Base-by-base conservation (phyloP, 1,140 invertebrate species). In the Nebria ingens region DNA sequence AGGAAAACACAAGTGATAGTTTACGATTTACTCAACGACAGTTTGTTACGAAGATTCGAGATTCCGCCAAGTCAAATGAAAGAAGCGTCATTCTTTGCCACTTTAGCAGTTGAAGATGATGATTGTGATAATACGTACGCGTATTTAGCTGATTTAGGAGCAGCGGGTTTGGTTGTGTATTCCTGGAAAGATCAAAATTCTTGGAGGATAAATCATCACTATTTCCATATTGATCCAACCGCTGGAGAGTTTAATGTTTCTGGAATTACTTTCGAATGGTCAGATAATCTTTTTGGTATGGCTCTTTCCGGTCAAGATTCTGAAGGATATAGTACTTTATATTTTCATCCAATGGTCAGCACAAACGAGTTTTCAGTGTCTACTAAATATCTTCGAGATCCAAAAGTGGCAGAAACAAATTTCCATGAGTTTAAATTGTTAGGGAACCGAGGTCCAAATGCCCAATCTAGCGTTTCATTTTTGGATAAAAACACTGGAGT, bases 321-420 rank as follows among this genome's bases (percentile, higher is more conserved):
- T 1, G 79, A 86, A 55, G 84, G 84, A 21, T 86, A 72, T 63
- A 82, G 85, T 55, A 86, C 79, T 0, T 62, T 89, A 1, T 89
- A 86, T 60, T 90, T 89, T 73, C 86, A 89, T 66, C 83, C 86
- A 0, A 75, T 89, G 60, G 79, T 82, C 11, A 87, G 85, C 57
- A 82, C 76, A 13, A 79, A 82, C 63, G 86, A 89, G 64, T 90
- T 86, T 64, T 66, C 80, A 0, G 84, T 87, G 0, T 83, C 75
- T 4, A 87, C 84, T 0, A 78, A 76, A 40, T 71, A 83, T 19
- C 66, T 88, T 15, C 74, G 81, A 21, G 80, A 86, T 68, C 76
- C 1, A 59, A 68, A 76, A 54, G 72, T 68, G 2, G 64, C 64
- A 17, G 69, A 74, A 60, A 74, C 65, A 68, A 80, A 75, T 51